Percentiles rank a stretch among this genome's conserved stretches.
Evolutionary conservation across 2,113 vertebrate species (phyloP).

Genomic region (Oostethus manadensis): DNA sequence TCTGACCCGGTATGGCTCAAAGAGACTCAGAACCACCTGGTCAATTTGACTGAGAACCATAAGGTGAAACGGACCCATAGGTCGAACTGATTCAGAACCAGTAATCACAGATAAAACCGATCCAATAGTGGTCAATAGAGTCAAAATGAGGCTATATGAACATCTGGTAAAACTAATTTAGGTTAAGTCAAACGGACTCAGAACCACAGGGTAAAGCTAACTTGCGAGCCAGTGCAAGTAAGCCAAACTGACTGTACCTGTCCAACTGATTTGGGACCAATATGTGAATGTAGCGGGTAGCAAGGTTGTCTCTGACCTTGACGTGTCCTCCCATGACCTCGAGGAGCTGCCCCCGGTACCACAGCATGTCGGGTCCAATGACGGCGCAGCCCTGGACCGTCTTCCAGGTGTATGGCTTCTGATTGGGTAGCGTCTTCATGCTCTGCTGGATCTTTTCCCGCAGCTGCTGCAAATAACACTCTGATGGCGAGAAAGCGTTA

Average conservation of each 20-base stretch:
- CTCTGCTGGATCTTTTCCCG: constrained; percentile 75
- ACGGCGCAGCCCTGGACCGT: constrained; percentile 81
- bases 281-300: neutral
- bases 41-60: neutral
- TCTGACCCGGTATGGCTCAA: neutral
- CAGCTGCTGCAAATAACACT: constrained; percentile 69
- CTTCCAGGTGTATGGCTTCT: constrained; percentile 84
- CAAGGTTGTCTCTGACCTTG: constrained; percentile 65
- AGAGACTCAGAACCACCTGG: neutral
- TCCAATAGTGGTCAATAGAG: no score
- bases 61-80: neutral
- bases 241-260: no score
- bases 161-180: no score
- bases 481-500: constrained; percentile 54
- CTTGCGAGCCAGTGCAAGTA: no score
- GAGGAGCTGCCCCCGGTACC: constrained; percentile 83
- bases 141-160: no score
- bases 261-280: no score
- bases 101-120: no score
- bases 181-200: no score
- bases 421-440: constrained; percentile 77
- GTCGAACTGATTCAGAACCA: no score
- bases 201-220: no score
- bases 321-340: constrained; percentile 71
- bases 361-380: constrained; percentile 83